A percentile compares a stretch with the other conserved stretches of the same genome.
These are phyloP conservation scores for Sebastes cheni DNA, from an alignment of 2,797 vertebrate genomes.

Conservation along the genomic window DNA sequence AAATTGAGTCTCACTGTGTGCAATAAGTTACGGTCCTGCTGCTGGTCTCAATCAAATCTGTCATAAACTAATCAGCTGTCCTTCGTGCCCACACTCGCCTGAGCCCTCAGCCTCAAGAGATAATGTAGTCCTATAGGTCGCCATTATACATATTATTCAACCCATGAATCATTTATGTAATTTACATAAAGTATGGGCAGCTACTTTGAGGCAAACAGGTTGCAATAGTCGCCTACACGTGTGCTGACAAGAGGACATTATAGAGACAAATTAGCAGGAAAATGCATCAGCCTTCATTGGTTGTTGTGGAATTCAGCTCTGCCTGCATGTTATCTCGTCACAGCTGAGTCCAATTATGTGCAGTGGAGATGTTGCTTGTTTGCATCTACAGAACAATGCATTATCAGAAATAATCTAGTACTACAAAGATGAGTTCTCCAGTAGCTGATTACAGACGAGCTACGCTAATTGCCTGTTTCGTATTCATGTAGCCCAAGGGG, in stretches of 20 bases:
- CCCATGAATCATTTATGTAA: neutral
- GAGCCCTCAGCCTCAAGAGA: neutral
- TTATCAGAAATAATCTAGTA: constrained; percentile 61
- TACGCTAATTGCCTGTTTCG: constrained; percentile 78
- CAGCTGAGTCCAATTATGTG: constrained; percentile 41
- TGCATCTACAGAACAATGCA: constrained; percentile 51
- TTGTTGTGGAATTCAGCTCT: constrained; percentile 33
- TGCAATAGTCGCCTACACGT: neutral
- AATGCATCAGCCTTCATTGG: constrained; percentile 19
- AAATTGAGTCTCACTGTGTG: constrained; percentile 70
- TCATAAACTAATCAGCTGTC: constrained; percentile 51
- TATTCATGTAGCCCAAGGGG: constrained; percentile 76
- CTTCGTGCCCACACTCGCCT: neutral
- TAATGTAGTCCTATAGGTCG: neutral
- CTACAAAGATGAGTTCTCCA: constrained; percentile 59
- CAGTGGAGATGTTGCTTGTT: constrained; percentile 49
- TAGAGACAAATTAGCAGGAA: constrained; percentile 21
- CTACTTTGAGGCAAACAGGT: constrained; percentile 3
- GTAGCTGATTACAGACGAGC: constrained; percentile 75
- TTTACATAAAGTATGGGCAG: neutral
- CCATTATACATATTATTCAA: neutral
- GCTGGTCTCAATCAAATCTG: constrained; percentile 65
- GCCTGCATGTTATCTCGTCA: neutral
- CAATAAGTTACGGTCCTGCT: constrained; percentile 68
- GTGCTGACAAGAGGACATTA: constrained; percentile 14